A percentile compares a stretch with the other conserved stretches of the same genome.
These are phyloP conservation scores for Capromys pilorides DNA, from an alignment of 2,797 vertebrate species.

Conservation along the genomic window DNA sequence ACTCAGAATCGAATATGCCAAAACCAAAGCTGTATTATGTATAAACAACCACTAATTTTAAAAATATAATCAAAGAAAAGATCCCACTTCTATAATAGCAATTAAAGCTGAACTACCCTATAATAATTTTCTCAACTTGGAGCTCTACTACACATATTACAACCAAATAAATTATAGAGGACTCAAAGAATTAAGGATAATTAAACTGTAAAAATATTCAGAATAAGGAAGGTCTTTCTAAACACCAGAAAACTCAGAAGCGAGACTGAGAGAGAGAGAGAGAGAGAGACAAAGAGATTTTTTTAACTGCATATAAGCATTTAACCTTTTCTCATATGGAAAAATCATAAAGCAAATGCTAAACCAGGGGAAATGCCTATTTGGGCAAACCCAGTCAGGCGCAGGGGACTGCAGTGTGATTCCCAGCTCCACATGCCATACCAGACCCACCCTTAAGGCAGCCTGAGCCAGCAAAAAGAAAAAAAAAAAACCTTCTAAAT, in stretches of 20 bases:
- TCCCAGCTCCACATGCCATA: too few species aligned
- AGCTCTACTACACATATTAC: not conserved
- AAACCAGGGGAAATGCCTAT: not conserved
- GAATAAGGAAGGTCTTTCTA: not conserved
- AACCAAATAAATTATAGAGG: constrained; percentile 2
- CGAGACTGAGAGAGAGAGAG: too few species aligned
- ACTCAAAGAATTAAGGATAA: constrained; percentile 16
- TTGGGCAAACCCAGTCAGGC: too few species aligned
- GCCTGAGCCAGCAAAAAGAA: too few species aligned
- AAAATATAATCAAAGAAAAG: not conserved
- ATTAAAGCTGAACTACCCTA: not conserved
- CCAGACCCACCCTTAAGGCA: too few species aligned
- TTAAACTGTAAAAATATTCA: not conserved
- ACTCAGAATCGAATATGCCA: constrained; percentile 17
- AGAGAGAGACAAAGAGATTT: not conserved
- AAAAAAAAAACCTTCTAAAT: not conserved
- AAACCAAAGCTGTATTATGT: not conserved
- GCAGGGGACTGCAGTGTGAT: too few species aligned
- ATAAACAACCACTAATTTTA: not conserved
- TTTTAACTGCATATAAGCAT: not conserved
- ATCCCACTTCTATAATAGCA: not conserved
- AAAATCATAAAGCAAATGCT: not conserved
- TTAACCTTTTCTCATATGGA: not conserved
- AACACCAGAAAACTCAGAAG: not conserved
- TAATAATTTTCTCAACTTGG: not conserved